Evolutionary conservation across 2,888 invertebrate genomes (phyloP).

Genomic region (Loripinus fragilis): DNA sequence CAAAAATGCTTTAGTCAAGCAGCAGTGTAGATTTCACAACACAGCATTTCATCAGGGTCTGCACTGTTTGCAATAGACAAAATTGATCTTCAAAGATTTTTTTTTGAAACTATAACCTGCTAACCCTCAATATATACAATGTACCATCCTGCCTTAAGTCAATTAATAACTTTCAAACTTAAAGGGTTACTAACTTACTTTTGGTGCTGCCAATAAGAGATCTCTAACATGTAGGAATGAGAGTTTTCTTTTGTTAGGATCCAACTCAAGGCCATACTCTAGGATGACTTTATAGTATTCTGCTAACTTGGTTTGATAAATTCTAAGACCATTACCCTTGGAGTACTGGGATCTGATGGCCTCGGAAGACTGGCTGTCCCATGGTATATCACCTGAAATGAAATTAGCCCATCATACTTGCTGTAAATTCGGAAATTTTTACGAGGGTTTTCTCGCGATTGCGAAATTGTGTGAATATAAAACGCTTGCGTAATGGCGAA

Average conservation of each 20-base stretch:
- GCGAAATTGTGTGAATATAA: too few species aligned
- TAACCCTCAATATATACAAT: too few species aligned
- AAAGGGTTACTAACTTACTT: too few species aligned
- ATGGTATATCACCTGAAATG: constrained; percentile 68
- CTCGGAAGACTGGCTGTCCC: constrained; percentile 61
- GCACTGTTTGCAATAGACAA: too few species aligned
- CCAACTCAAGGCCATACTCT: constrained; percentile 64
- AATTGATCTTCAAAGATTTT: neutral
- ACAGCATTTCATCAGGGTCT: too few species aligned
- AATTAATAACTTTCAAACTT: too few species aligned
- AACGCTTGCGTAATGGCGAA: too few species aligned
- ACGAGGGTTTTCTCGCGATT: too few species aligned
- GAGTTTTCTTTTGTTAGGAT: constrained; percentile 64
- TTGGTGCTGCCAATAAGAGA: constrained; percentile 52
- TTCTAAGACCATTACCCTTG: constrained; percentile 51
- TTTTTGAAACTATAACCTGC: too few species aligned
- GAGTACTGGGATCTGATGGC: constrained; percentile 62
- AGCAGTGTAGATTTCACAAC: neutral
- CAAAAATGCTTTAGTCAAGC: neutral
- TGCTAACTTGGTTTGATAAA: constrained; percentile 46
- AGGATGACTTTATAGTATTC: constrained; percentile 61
- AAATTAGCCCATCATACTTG: too few species aligned
- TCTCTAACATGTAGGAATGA: constrained; percentile 63
- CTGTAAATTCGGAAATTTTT: too few species aligned
- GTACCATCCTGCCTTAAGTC: too few species aligned